Percentiles rank a stretch among this genome's conserved stretches.
Conservation (phyloP, 35 echinoderm and acorn worm genomes). For the Strongylocentrotus purpuratus region DNA sequence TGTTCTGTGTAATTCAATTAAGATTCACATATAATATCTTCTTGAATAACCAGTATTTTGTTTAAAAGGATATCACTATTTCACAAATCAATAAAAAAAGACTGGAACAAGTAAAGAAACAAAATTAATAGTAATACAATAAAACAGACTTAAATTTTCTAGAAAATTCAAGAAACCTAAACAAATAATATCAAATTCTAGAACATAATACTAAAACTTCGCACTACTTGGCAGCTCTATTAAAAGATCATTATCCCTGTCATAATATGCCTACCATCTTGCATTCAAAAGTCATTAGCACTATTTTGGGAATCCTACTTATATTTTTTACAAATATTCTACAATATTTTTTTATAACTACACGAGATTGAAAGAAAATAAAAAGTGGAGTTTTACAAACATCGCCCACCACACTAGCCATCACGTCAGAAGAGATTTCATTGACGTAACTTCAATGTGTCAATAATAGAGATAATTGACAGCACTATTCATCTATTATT, state of each 20-base stretch:
- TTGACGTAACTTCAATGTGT: not conserved
- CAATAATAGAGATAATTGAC: not conserved
- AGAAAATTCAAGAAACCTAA: too few relatives aligned
- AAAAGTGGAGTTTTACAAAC: not conserved
- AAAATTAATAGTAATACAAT: too few relatives aligned
- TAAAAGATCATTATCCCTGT: not conserved
- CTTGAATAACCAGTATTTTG: too few relatives aligned
- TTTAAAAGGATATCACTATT: too few relatives aligned
- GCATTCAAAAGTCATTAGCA: not conserved
- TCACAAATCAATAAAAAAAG: too few relatives aligned
- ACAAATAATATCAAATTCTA: too few relatives aligned
- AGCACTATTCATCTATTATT: not conserved
- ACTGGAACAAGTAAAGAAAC: too few relatives aligned
- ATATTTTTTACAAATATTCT: not conserved
- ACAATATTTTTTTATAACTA: not conserved
- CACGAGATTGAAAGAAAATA: not conserved
- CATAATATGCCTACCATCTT: not conserved
- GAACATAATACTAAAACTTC: too few relatives aligned
- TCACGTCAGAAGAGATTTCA: not conserved
- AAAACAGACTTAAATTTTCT: too few relatives aligned
- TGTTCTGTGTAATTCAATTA: too few relatives aligned
- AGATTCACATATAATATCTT: too few relatives aligned
- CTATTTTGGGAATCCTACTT: not conserved
- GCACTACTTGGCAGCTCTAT: not conserved
- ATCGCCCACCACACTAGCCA: not conserved